A percentile compares a stretch with the other conserved stretches of the same genome.
Conservation (phyloP, 2,888 invertebrate species). For the Orchesellides sinensis region DNA sequence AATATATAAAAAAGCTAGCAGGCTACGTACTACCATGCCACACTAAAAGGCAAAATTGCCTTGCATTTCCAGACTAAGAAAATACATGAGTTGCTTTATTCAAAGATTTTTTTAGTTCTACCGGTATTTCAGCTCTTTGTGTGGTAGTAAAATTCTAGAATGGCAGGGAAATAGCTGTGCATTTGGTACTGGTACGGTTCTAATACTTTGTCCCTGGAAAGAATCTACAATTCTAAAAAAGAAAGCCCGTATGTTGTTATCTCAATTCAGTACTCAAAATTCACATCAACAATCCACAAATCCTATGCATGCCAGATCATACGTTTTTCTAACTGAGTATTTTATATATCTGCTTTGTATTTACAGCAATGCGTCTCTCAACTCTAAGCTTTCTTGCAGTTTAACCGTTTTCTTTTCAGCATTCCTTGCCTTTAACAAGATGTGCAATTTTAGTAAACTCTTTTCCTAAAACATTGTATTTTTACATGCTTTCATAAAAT, state of each 20-base stretch:
- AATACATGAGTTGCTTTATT: constrained; percentile 7
- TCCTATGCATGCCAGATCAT: constrained; percentile 38
- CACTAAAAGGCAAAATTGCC: neutral
- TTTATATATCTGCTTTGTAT: too few species aligned
- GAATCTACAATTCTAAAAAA: constrained; percentile 18
- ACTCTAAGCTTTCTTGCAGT: too few species aligned
- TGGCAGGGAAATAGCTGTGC: constrained; percentile 30
- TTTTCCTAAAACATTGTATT: too few species aligned
- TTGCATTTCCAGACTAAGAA: neutral
- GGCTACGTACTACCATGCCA: neutral
- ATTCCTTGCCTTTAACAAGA: too few species aligned
- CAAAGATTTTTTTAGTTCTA: constrained; percentile 38
- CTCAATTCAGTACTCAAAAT: constrained; percentile 53
- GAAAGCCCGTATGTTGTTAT: constrained; percentile 26
- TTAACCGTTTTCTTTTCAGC: too few species aligned
- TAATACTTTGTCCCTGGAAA: neutral
- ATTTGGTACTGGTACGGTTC: constrained; percentile 16
- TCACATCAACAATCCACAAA: constrained; percentile 48
- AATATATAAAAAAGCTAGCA: constrained; percentile 52
- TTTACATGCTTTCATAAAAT: too few species aligned
- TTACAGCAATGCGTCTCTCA: too few species aligned
- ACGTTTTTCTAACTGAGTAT: too few species aligned
- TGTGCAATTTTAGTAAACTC: too few species aligned
- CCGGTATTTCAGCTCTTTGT: constrained; percentile 54
- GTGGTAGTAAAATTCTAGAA: constrained; percentile 54